Percentiles rank a stretch among this genome's conserved stretches.
These are phyloP conservation scores for Triplophysa siluroides DNA, from an alignment of 2,113 vertebrate genomes.

Conservation along the genomic window DNA sequence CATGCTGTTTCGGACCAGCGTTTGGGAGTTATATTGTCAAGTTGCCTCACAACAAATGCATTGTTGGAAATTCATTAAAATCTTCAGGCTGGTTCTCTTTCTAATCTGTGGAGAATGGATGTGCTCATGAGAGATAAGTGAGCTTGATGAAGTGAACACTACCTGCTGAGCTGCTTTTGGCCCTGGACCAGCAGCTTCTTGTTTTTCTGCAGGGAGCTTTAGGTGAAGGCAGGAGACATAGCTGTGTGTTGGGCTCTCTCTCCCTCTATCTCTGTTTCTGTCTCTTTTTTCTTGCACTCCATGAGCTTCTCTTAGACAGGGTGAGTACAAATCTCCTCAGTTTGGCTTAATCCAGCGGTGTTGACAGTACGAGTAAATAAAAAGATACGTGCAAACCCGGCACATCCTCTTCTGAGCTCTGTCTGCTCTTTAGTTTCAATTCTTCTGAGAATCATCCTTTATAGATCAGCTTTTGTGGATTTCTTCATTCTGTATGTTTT, in stretches of 20 bases:
- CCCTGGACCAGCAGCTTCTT: slow-evolving; percentile 34
- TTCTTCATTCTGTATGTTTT: background rate
- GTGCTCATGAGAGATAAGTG: slow-evolving; percentile 29
- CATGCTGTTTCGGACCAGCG: background rate
- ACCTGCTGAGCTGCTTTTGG: slow-evolving; percentile 38
- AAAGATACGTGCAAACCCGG: slow-evolving; percentile 37
- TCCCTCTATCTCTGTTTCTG: slow-evolving; percentile 27
- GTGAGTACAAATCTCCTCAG: slow-evolving; percentile 52
- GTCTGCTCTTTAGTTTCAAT: slow-evolving; percentile 26
- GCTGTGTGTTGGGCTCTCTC: slow-evolving; percentile 31
- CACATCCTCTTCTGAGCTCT: background rate
- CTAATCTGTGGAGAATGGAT: background rate
- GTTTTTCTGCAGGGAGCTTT: slow-evolving; percentile 29
- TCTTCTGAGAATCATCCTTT: background rate
- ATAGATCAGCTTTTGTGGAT: no score
- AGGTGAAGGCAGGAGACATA: slow-evolving; percentile 24
- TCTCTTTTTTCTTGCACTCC: slow-evolving; percentile 7
- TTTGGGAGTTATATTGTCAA: background rate
- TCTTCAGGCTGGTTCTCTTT: slow-evolving; percentile 11
- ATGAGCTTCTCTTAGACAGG: slow-evolving; percentile 33
- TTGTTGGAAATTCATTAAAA: slow-evolving; percentile 27
- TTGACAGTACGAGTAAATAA: slow-evolving; percentile 56
- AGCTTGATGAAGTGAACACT: slow-evolving; percentile 35
- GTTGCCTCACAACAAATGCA: background rate
- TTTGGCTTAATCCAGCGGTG: slow-evolving; percentile 45